Base-by-base conservation (phyloP, 2,113 vertebrate species). In the Nanorana parkeri region DNA sequence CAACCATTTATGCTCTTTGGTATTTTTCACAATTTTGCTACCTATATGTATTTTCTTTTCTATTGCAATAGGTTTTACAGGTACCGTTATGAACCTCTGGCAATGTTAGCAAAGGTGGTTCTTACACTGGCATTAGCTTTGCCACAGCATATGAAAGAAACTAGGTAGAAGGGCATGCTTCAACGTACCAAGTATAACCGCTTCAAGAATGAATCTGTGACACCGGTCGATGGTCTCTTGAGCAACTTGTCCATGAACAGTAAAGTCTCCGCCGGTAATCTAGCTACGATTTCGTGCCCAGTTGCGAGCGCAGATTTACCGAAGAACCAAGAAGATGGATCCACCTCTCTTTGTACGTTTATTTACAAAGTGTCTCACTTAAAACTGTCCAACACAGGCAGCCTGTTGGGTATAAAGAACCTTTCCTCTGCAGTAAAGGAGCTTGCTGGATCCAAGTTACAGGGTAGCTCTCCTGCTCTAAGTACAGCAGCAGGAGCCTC, bases 171-270 rank as follows among this genome's bases (percentile, higher is more conserved):
- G 97, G 97, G 97, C 94, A 99, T 99, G 98, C 98, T 98, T 97
- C 97, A 98, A 93, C 97, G 97, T 94, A 96, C 96, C 93, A 99
- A 99, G 94, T 99, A 99, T 94, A 99, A 96, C 93, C 97, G 97
- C 93, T 99, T 99, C 96, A 98, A 96, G 95, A 98, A 99, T 94
- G 98, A 99, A 95, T 99, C 97, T 83, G 96, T 99, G 94, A 98
- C 98, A 87, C 98, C 98, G 84, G 95, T 96, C 89, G 97, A 99
- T 95, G 98, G 99, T 91, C 95, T 98, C 91, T 92, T 98, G 89
- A 96, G 98, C 91, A 96, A 94, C 93, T 94, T 99, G 92, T 95
- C 97, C 91, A 96, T 96, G 95, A 98, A 95, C 93, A 93, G 94
- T 92, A 99, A 99, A 92, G 95, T 96, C 90, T 95, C 97, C 85